Evolutionary conservation across 2,888 invertebrate species (phyloP), one percentile per base, ranked within the genome.

Genomic region (Pyrocoelia pectoralis): DNA sequence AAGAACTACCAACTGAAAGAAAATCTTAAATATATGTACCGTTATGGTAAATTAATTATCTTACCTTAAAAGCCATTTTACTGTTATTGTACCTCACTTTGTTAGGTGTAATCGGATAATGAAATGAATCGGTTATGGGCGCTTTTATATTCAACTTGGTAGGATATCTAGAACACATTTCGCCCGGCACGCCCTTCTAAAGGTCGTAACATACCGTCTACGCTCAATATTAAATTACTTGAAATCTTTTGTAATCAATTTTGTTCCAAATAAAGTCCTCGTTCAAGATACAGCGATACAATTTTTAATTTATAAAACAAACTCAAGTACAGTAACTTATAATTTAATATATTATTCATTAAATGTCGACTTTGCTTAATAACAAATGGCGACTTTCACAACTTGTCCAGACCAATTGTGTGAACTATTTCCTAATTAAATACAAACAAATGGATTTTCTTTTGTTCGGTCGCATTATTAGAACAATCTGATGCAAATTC

Each of bases 51-150:
- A 12, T 14, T 49, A 33, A 48, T 33, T 33, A 33, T 4, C 62
- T 65, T 68, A 71, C 70, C 70, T 69, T 68, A 67, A 67, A 68
- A 49, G 66, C 66, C 70, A 71, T 71, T 10, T 15, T 69, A 56
- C 24, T 24, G 24, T 24, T 24, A 56, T 61, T 53, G 17, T 29
- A 68, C 54, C 60, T 62, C 53, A 50, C 48, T 59, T 65, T 53
- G 43, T 50, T 48, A 55, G 55, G 48, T 38, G 53, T 66, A 49
- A 48, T 49, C 17, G 33, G 24, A 65, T 61, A 41, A 41, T 53
- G 53, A 43, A 52, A 24, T 56, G 43, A 33, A 29, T 61, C 50
- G 41, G 51, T 56, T 51, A 49, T 28, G 43, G 56, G 54, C 52
- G 53, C 67, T 65, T 67, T 67, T 67, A 67, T 65, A 67, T 33